Evolutionary conservation across 1,140 invertebrate species (phyloP), one percentile per base, ranked within the genome.

Genomic region (Lineus longissimus): DNA sequence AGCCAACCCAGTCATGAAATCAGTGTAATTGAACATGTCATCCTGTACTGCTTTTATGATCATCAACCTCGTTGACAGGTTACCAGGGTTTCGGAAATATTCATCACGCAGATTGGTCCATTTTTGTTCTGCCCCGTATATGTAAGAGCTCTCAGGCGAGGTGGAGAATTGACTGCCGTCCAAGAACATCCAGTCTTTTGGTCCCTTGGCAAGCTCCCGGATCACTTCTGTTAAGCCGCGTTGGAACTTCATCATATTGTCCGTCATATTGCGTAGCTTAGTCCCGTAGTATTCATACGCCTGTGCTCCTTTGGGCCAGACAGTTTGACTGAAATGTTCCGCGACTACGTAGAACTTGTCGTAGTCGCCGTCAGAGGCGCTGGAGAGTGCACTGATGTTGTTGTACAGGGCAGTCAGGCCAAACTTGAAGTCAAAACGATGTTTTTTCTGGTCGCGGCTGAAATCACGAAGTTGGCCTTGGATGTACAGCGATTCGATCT

Each of bases 401-500:
- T 27, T 51, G n/a, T 51, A 23, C 47, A 51, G n/a, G 4, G 47
- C n/a, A 7, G n/a, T 27, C 9, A 51, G n/a, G 9, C 47, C 47
- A 6, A n/a, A 4, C 19, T 27, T 19, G 47, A 51, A 51, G 19
- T 51, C 47, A 9, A 7, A 19, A 23, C 47, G n/a, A 19, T 23
- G 47, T 9, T 27, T 19, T 9, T 27, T 19, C 47, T 51, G 47
- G 6, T 51, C 47, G 4, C 19, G 25, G 4, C 4, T 51, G 19
- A 51, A 27, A n/a, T 51, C 47, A 4, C 25, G 6, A 6, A 51
- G 47, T 51, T 27, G 47, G 25, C 47, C 47, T 27, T 27, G 47
- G 47, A 51, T 51, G 47, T 23, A 51, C 4, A 51, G 47, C 47
- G 47, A 51, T n/a, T 51, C 47, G 47, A 51, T 27, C 9, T 23